Percentiles rank a stretch among this genome's conserved stretches.
Evolutionary conservation across 2,888 invertebrate species (phyloP).

Genomic region (Torymus auratus): DNA sequence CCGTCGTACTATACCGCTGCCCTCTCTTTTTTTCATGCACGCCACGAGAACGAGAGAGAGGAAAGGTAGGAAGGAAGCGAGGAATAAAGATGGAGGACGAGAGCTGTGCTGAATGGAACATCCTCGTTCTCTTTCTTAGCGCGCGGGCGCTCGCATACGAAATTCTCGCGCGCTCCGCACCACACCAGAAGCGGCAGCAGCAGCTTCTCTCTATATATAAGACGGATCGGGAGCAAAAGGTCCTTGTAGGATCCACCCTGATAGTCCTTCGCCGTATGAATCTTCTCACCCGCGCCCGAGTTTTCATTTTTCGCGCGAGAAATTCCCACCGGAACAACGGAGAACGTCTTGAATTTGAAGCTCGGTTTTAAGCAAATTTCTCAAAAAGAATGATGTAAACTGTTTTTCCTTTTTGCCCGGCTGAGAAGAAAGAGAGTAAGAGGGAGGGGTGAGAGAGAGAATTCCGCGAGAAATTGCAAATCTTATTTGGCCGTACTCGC

Average conservation of each 20-base stretch:
- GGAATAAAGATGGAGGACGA: slow-evolving; percentile 68
- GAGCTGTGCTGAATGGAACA: slow-evolving; percentile 67
- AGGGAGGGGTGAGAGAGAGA: background rate
- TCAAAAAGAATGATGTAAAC: slow-evolving; percentile 13
- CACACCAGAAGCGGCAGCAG: slow-evolving; percentile 9
- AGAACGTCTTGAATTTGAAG: slow-evolving; percentile 46
- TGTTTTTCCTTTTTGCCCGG: slow-evolving; percentile 19
- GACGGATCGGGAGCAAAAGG: slow-evolving; percentile 50
- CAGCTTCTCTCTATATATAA: slow-evolving; percentile 12
- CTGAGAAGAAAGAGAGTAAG: background rate
- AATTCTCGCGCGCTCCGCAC: slow-evolving; percentile 60
- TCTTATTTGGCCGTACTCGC: no score
- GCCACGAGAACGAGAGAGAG: slow-evolving; percentile 23
- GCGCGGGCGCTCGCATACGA: slow-evolving; percentile 64
- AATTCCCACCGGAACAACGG: background rate
- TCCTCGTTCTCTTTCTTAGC: slow-evolving; percentile 62
- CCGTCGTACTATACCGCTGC: background rate
- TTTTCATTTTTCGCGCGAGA: slow-evolving; percentile 52
- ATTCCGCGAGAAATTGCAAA: no score
- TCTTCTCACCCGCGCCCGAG: slow-evolving; percentile 11
- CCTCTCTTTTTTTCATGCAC: slow-evolving; percentile 55
- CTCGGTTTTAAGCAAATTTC: slow-evolving; percentile 42
- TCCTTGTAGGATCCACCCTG: slow-evolving; percentile 48
- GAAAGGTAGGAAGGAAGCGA: slow-evolving; percentile 58
- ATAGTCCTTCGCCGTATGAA: slow-evolving; percentile 20